Percentiles rank a stretch among this genome's conserved stretches.
phyloP scores from a whole-genome alignment of 2,797 vertebrate species.

The Pipistrellus kuhlii region DNA sequence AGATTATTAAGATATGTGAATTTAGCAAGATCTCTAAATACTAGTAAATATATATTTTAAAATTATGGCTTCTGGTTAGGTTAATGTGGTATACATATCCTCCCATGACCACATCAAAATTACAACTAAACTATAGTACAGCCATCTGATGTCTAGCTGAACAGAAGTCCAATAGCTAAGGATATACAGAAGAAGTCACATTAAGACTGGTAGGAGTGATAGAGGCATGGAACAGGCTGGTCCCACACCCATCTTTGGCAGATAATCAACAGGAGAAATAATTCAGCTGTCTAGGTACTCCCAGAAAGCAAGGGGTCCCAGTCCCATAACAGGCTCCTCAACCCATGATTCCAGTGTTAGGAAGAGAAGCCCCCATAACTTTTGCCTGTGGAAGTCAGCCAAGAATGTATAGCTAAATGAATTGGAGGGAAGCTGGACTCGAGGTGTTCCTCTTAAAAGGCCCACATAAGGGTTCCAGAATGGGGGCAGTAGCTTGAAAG shows the following conservation, averaged over 20 bases:
- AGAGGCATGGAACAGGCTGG: not conserved
- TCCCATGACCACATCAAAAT: not conserved
- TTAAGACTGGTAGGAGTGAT: not conserved
- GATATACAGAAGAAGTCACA: not conserved
- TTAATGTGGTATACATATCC: not conserved
- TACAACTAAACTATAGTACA: not conserved
- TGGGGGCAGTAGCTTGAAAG: not conserved
- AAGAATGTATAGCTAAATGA: not conserved
- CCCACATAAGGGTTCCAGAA: not conserved
- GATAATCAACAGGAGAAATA: not conserved
- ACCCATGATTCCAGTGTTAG: not conserved
- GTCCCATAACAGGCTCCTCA: not conserved
- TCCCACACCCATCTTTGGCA: not conserved
- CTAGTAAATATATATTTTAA: not conserved
- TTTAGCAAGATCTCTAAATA: not conserved
- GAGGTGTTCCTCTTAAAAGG: not conserved
- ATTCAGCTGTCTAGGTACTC: not conserved
- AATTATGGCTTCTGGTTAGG: not conserved
- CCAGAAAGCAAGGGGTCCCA: not conserved
- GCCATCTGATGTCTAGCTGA: not conserved
- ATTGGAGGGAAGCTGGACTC: not conserved
- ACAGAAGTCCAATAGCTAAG: not conserved
- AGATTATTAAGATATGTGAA: slow-evolving; percentile 5
- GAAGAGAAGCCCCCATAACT: not conserved
- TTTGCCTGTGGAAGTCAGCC: not conserved